Conservation (phyloP, 2,113 vertebrate species). For the Burhinus bistriatus region DNA sequence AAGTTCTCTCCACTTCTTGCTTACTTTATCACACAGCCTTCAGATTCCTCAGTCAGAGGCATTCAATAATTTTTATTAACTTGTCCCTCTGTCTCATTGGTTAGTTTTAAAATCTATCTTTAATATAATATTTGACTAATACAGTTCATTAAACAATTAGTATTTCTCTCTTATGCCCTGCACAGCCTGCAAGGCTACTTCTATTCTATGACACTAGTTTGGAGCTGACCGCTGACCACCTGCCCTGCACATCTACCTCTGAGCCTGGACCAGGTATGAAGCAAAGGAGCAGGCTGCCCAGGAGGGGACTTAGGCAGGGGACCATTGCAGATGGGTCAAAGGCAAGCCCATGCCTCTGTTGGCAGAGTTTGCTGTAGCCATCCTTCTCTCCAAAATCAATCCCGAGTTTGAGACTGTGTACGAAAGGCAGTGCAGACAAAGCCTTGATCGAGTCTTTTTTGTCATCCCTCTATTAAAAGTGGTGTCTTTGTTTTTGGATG, state of each 20-base stretch:
- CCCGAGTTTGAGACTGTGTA: not conserved
- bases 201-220: not conserved
- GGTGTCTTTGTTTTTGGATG: not conserved
- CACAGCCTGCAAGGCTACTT: not conserved
- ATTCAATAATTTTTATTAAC: not conserved
- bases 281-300: not conserved
- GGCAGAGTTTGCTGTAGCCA: not conserved
- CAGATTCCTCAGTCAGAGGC: not conserved
- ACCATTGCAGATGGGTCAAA: not conserved
- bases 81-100: not conserved
- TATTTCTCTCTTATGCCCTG: not conserved
- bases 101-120: not conserved
- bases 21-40: not conserved
- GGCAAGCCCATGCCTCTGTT: not conserved
- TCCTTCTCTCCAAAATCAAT: not conserved
- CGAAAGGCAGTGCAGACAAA: not conserved
- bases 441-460: not conserved
- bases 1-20: not conserved
- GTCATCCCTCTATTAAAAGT: not conserved
- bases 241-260: not conserved
- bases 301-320: fast-evolving
- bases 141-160: not conserved
- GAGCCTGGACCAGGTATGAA: not conserved
- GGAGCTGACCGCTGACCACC: not conserved
- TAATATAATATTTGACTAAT: not conserved